Conservation (phyloP, 2,888 invertebrate genomes). For the Celastrina argiolus region DNA sequence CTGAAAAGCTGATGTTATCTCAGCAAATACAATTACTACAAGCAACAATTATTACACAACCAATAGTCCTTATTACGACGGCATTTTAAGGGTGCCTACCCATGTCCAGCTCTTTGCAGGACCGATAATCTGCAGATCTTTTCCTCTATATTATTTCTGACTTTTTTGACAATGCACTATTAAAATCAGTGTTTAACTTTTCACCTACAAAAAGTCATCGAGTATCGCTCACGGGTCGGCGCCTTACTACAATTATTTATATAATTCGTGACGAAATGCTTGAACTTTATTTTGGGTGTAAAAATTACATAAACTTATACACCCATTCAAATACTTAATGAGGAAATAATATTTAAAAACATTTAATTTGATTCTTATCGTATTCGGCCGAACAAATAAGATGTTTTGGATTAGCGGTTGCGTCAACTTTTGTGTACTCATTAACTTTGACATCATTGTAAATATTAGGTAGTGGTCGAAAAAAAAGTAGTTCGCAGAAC, state of each 20-base stretch:
- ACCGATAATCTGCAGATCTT: no score
- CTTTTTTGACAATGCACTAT: no score
- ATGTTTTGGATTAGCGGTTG: not conserved
- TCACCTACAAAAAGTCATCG: no score
- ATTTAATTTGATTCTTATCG: constrained; percentile 6
- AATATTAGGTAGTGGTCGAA: no score
- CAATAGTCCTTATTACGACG: constrained; percentile 36
- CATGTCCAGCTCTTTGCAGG: no score
- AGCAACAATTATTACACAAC: constrained; percentile 57
- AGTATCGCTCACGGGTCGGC: no score
- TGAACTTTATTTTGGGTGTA: not conserved
- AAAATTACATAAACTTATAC: constrained; percentile 8
- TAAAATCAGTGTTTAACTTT: no score
- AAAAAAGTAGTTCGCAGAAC: no score
- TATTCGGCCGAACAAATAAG: not conserved
- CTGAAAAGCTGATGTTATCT: constrained; percentile 56
- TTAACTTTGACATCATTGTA: not conserved
- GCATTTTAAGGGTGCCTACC: no score
- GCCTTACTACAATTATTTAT: constrained; percentile 23
- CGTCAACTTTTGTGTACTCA: not conserved
- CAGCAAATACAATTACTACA: constrained; percentile 63
- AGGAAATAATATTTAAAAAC: constrained; percentile 10
- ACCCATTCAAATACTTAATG: constrained; percentile 1
- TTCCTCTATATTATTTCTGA: no score
- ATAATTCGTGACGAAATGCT: constrained; percentile 8